Conservation (phyloP, 2,797 vertebrate species). For the Linurgus olivaceus region DNA sequence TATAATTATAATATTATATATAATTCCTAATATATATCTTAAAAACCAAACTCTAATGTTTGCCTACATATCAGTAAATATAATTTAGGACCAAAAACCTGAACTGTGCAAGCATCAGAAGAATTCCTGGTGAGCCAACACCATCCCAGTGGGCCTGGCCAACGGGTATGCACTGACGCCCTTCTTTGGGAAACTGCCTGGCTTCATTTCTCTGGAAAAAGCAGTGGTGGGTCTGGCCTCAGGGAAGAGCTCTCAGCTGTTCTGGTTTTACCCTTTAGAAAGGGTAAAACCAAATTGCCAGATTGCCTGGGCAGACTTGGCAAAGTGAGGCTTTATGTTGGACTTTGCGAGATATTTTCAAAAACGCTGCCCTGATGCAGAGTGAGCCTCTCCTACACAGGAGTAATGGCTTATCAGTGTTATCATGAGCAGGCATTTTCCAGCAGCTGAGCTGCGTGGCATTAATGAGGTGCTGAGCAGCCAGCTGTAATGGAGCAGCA, state of each 20-base stretch:
- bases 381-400: not conserved
- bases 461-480: not conserved
- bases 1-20: not conserved
- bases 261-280: not conserved
- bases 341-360: not conserved
- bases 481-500: not conserved
- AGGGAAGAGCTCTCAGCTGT: not conserved
- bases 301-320: not conserved
- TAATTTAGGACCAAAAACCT: not conserved
- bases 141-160: no score
- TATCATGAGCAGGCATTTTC: not conserved
- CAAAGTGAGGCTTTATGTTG: not conserved
- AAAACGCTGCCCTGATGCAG: not conserved
- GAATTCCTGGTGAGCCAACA: not conserved
- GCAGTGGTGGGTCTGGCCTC: not conserved
- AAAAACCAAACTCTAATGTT: not conserved
- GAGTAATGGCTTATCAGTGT: not conserved
- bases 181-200: not conserved
- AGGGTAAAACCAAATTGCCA: not conserved
- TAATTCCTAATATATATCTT: not conserved
- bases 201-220: not conserved
- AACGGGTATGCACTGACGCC: accelerated
- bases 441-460: not conserved
- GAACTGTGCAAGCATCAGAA: not conserved
- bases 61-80: not conserved